Evolutionary conservation across 2,113 vertebrate species (phyloP).

Genomic region (Pogona vitticeps): DNA sequence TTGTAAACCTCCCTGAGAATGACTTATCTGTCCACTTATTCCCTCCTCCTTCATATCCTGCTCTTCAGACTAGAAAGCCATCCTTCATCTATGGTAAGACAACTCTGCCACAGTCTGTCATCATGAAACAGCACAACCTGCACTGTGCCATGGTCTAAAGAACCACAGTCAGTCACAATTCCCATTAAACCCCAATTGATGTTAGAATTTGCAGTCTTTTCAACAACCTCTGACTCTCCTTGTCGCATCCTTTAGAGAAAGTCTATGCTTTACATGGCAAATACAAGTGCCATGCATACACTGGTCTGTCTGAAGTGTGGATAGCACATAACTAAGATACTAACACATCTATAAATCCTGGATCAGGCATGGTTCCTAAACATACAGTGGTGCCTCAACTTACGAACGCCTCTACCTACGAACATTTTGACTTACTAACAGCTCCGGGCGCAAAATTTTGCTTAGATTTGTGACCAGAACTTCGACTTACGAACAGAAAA

Average conservation of each 20-base stretch:
- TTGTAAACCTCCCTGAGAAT: slow-evolving; percentile 2
- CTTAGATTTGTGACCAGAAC: too few species aligned
- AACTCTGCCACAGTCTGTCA: neutral
- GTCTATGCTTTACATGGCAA: neutral
- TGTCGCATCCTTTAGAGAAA: neutral
- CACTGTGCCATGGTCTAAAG: slow-evolving; percentile 9
- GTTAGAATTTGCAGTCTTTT: slow-evolving; percentile 1
- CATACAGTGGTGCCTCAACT: too few species aligned
- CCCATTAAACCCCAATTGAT: neutral
- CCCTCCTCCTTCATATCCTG: neutral
- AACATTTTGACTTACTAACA: too few species aligned
- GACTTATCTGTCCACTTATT: neutral
- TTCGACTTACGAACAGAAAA: too few species aligned
- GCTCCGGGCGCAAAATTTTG: too few species aligned
- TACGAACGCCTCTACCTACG: too few species aligned
- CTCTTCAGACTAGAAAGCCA: neutral
- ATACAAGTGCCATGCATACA: neutral
- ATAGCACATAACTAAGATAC: neutral
- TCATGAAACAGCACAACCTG: neutral
- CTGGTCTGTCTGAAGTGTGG: neutral
- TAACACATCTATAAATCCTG: neutral
- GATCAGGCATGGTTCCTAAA: neutral
- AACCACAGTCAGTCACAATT: neutral
- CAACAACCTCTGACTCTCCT: slow-evolving; percentile 9
- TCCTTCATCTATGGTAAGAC: slow-evolving; percentile 6